Evolutionary conservation across 2,888 invertebrate genomes (phyloP).

Genomic region (Acleris holmiana): DNA sequence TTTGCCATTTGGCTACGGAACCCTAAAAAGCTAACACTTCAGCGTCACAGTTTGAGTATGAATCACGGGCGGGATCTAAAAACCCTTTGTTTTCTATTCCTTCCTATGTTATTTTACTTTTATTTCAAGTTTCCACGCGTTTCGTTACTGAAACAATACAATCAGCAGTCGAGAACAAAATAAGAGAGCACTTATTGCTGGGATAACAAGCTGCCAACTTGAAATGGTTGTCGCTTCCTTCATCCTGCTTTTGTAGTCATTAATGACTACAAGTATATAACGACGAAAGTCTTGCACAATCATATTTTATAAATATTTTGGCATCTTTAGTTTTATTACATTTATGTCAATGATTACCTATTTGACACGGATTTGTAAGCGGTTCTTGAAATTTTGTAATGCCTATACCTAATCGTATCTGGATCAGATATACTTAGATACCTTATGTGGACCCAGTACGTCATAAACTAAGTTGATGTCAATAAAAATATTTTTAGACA

Average conservation of each 20-base stretch:
- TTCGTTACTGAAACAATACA: neutral
- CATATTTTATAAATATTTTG: neutral
- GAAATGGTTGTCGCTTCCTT: neutral
- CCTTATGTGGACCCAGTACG: no score
- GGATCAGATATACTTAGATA: no score
- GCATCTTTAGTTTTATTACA: no score
- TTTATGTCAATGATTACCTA: no score
- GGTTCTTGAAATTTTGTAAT: no score
- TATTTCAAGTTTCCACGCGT: no score
- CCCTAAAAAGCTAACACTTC: neutral
- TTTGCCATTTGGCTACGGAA: no score
- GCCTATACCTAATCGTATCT: no score
- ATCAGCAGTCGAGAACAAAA: neutral
- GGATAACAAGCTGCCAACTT: neutral
- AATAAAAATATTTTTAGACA: no score
- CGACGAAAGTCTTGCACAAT: neutral
- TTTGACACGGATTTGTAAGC: no score
- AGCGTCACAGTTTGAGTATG: neutral
- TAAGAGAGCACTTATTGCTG: neutral
- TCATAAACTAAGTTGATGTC: no score
- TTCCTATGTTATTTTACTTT: no score
- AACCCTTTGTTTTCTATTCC: neutral
- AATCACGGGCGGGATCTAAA: neutral
- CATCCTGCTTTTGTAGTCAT: neutral
- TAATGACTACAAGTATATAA: neutral